Conservation (phyloP, 2,888 invertebrate species). For the Muscina levida region DNA sequence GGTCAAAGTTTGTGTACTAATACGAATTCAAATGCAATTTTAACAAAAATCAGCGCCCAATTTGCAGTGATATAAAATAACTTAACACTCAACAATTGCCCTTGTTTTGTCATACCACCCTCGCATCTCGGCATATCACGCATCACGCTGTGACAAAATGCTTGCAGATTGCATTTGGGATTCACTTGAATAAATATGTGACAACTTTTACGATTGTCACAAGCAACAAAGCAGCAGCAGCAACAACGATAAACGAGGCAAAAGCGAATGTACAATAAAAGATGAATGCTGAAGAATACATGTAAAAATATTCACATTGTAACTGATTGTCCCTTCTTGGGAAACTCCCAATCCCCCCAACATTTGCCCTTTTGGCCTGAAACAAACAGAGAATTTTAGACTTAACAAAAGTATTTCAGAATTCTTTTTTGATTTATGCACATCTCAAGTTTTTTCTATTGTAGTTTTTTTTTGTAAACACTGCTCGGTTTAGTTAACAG, state of each 20-base stretch:
- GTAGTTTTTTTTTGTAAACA: conserved; percentile 33
- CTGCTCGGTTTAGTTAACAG: conserved; percentile 58
- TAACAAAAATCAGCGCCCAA: too few species aligned
- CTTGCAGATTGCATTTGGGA: conserved; percentile 64
- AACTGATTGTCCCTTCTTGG: conserved; percentile 25
- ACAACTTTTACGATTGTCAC: conserved; percentile 39
- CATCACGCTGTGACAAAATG: conserved; percentile 60
- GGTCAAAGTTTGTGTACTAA: too few species aligned
- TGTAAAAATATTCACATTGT: conserved; percentile 53
- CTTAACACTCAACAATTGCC: too few species aligned
- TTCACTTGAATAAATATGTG: conserved; percentile 48
- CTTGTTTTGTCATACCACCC: background rate
- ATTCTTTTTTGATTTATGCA: conserved; percentile 64
- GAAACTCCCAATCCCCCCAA: too few species aligned
- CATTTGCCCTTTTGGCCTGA: conserved; percentile 17
- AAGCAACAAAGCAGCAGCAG: background rate
- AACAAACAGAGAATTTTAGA: conserved; percentile 38
- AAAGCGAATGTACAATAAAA: background rate
- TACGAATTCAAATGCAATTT: too few species aligned
- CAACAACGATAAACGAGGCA: background rate
- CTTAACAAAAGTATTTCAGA: conserved; percentile 41
- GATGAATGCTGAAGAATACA: conserved; percentile 10
- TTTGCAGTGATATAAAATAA: too few species aligned
- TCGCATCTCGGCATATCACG: conserved; percentile 43
- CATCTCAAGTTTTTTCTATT: conserved; percentile 25